phyloP scores from a whole-genome alignment of 1,140 invertebrate species.

The Eurosta solidaginis region DNA sequence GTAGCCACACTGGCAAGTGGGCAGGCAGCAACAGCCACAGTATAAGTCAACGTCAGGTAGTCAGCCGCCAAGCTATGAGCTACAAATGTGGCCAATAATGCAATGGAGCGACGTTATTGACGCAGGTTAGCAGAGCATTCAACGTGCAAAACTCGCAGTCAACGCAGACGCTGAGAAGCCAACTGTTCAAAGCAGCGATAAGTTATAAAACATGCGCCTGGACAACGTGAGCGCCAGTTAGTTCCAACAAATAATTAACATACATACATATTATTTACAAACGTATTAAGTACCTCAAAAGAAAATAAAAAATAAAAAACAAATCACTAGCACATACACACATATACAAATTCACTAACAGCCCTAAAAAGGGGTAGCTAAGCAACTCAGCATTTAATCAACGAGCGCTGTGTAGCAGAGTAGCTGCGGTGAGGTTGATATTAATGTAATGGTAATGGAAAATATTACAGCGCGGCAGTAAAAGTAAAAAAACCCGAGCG shows the following conservation, averaged over 20 bases:
- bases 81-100: not conserved
- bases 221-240: constrained; percentile 30
- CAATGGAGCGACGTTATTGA: not conserved
- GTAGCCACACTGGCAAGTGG: constrained; percentile 35
- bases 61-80: not conserved
- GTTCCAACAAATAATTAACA: constrained; percentile 24
- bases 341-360: no score
- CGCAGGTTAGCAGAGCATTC: no score
- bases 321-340: no score
- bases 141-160: constrained; percentile 19
- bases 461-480: no score
- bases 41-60: not conserved
- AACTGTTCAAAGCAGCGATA: not conserved
- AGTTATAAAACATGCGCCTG: constrained; percentile 15
- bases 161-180: constrained; percentile 16
- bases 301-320: constrained; percentile 1
- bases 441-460: no score
- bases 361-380: constrained; percentile 5
- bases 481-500: no score
- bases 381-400: not conserved
- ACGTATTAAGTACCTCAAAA: not conserved
- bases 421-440: not conserved
- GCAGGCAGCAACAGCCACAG: constrained; percentile 15
- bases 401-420: not conserved
- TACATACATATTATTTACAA: no score